Evolutionary conservation across 2,797 vertebrate genomes (phyloP), one percentile per base, ranked within the genome.

Genomic region (Halcyon chelicuti): DNA sequence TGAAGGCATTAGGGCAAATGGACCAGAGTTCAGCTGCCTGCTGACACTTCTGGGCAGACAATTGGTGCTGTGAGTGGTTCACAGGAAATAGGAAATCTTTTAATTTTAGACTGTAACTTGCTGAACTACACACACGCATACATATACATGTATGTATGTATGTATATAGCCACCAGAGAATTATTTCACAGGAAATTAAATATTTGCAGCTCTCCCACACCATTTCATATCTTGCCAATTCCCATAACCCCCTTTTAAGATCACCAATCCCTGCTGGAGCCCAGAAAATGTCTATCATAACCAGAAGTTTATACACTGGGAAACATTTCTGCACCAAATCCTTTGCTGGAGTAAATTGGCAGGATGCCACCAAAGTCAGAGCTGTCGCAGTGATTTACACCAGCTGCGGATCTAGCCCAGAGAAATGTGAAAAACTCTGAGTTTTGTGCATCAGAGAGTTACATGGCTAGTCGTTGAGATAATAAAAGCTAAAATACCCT

Each of bases 121-220:
- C 77, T 61, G 88, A 87, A 19, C 60, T 73, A 44, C 31, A 57
- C 60, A 28, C 40, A 39, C 4, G 8, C 55, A 71, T 47, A 19
- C 12, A 13, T 37, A 63, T 31, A 25, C 3, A 1, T 8, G 5
- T 4, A 22, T 15, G 80, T 33, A 81, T 40, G 39, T 42, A 42
- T 68, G 67, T 61, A 76, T 66, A 73, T 73, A 86, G 2, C 44
- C 91, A 76, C 86, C 49, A 65, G 89, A 86, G 94, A 97, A 94
- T 94, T 96, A 82, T 95, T 96, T 96, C 86, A 74, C 89, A 93
- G 84, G 86, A 93, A 94, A 93, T 97, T 96, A 95, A 96, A 90
- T 94, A 92, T 95, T 96, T 93, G 86, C 88, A 90, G 70, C 84
- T 95, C 85, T 94, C 93, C 63, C 66, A 84, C 88, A 91, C 65